A percentile compares a stretch with the other conserved stretches of the same genome.
Evolutionary conservation across 37 sponge, comb jelly and placozoan genomes (phyloP).

Genomic region (Beroe ovata): DNA sequence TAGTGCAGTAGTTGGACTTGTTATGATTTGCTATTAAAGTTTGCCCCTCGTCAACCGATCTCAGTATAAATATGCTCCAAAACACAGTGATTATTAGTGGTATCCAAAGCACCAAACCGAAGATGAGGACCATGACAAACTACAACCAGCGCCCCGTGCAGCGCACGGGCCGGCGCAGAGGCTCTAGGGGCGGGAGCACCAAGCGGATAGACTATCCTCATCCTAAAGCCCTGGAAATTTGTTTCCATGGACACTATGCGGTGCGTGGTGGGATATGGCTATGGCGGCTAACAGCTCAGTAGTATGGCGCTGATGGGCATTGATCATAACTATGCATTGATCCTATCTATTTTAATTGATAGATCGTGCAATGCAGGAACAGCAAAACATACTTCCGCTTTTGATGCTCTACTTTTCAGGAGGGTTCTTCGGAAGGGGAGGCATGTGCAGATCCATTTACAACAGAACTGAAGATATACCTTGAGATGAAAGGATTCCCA

Average conservation of each 20-base stretch:
- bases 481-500: constrained; percentile 64
- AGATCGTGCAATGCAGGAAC: too few species aligned
- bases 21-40: too few species aligned
- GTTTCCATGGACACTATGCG: neutral
- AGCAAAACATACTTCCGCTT: too few species aligned
- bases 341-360: too few species aligned
- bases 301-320: too few species aligned
- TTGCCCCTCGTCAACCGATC: too few species aligned
- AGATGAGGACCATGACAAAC: neutral
- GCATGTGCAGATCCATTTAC: constrained; percentile 26
- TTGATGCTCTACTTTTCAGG: constrained; percentile 64
- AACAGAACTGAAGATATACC: constrained; percentile 42
- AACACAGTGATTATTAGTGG: too few species aligned
- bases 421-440: constrained; percentile 9
- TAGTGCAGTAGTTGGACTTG: too few species aligned
- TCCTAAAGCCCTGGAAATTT: constrained; percentile 19
- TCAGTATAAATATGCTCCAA: too few species aligned
- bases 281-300: too few species aligned
- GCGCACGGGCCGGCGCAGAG: neutral
- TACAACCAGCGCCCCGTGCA: neutral
- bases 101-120: too few species aligned
- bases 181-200: neutral
- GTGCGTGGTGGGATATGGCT: neutral
- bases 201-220: constrained; percentile 47
- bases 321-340: too few species aligned